These are phyloP conservation scores for Drosophila truncata DNA, from an alignment of 1,140 invertebrate genomes.

Conservation along the genomic window DNA sequence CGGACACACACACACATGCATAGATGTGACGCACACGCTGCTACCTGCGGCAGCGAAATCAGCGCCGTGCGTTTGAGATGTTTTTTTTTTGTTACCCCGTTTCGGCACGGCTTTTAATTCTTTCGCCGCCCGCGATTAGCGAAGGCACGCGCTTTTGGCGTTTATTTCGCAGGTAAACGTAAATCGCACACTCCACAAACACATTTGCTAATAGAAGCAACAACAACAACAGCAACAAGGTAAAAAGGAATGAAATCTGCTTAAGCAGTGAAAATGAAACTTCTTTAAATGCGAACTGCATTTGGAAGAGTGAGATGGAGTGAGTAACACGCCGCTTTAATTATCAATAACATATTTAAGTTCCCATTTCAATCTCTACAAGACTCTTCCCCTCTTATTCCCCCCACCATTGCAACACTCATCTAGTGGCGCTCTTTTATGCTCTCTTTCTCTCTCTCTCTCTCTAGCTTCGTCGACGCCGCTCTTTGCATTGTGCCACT, in stretches of 20 bases:
- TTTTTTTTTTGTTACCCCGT: constrained; percentile 59
- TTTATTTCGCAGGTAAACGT: constrained; percentile 27
- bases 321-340: constrained; percentile 22
- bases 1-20: constrained; percentile 18
- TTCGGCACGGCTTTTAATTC: constrained; percentile 23
- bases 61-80: constrained; percentile 48
- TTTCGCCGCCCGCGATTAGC: constrained; percentile 18
- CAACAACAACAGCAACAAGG: constrained; percentile 1
- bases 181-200: constrained; percentile 13
- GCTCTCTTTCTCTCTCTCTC: constrained; percentile 6
- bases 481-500: constrained; percentile 37
- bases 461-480: constrained; percentile 1
- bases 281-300: constrained; percentile 22
- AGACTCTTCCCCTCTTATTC: not conserved
- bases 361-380: constrained; percentile 17
- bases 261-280: constrained; percentile 15
- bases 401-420: not conserved
- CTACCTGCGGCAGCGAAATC: constrained; percentile 61
- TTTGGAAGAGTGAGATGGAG: constrained; percentile 8
- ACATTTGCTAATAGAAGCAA: not conserved
- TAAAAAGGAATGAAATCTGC: not conserved
- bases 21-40: constrained; percentile 34
- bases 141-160: constrained; percentile 16
- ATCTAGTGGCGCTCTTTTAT: constrained; percentile 2
- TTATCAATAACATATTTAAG: constrained; percentile 54